Conservation (phyloP, 2,888 invertebrate genomes). For the Toxonevra muliebris region DNA sequence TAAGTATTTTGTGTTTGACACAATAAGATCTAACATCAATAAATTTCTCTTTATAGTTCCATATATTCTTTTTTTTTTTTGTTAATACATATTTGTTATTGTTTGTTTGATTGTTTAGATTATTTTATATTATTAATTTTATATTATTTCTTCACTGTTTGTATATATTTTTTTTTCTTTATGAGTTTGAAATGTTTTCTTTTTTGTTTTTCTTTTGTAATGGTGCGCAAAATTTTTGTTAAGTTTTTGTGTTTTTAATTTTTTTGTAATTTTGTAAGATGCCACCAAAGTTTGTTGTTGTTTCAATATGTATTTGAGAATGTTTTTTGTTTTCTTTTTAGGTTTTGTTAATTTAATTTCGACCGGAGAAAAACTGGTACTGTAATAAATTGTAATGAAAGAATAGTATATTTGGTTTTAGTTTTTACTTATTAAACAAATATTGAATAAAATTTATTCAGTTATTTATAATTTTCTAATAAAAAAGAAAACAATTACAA, state of each 20-base stretch:
- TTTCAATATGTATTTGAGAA: conserved; percentile 8
- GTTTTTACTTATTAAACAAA: conserved; percentile 8
- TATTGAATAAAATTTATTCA: neutral
- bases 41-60: neutral
- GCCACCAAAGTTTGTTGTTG: conserved; percentile 9
- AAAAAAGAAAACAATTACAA: neutral
- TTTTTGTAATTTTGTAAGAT: conserved; percentile 11
- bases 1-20: conserved; percentile 33
- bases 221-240: neutral
- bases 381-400: conserved; percentile 68
- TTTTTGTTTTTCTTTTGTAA: neutral
- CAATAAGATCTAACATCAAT: conserved; percentile 31
- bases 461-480: conserved; percentile 2
- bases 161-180: neutral
- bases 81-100: too few relatives aligned
- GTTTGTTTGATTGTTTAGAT: conserved; percentile 11
- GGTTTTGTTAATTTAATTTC: conserved; percentile 69
- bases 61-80: too few relatives aligned
- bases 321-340: conserved; percentile 25
- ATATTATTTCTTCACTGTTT: neutral
- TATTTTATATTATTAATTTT: neutral
- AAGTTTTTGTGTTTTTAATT: neutral
- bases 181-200: conserved; percentile 5
- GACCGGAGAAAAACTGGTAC: conserved; percentile 75
- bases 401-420: conserved; percentile 45